Conservation (phyloP, 2,797 vertebrate species). For the Meriones psammophilus region DNA sequence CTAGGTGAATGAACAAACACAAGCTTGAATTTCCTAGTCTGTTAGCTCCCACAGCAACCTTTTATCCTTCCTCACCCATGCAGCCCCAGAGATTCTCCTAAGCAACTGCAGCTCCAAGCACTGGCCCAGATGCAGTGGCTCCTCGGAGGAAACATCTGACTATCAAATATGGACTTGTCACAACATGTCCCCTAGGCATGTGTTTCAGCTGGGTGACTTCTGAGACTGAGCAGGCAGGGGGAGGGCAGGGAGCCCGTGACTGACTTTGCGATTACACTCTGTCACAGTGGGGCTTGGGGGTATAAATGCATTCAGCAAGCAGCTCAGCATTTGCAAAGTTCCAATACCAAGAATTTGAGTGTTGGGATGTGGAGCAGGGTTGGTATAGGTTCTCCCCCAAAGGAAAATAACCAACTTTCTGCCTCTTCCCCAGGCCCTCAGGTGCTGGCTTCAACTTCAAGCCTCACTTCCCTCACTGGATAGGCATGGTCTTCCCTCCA, state of each 20-base stretch:
- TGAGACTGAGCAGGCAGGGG: not conserved
- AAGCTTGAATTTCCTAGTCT: not conserved
- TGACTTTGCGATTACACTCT: not conserved
- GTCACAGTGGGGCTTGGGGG: accelerated
- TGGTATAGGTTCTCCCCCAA: not conserved
- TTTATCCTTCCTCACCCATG: not conserved
- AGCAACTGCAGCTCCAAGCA: not conserved
- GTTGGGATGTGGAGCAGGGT: too few species aligned
- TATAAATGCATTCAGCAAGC: not conserved
- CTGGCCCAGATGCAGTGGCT: not conserved
- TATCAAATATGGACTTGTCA: not conserved
- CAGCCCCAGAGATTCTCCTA: not conserved
- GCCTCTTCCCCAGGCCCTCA: not conserved
- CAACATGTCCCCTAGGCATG: not conserved
- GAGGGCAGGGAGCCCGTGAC: accelerated
- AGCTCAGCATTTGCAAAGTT: not conserved
- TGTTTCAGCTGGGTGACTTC: not conserved
- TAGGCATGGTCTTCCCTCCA: not conserved
- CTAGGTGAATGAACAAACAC: not conserved
- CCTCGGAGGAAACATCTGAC: not conserved
- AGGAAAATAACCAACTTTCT: not conserved
- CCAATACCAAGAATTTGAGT: not conserved
- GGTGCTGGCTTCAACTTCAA: not conserved
- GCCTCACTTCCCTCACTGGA: not conserved
- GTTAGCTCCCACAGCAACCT: not conserved